A percentile compares a stretch with the other conserved stretches of the same genome.
phyloP scores from a whole-genome alignment of 2,113 vertebrate species.

The Corvus cornix region DNA sequence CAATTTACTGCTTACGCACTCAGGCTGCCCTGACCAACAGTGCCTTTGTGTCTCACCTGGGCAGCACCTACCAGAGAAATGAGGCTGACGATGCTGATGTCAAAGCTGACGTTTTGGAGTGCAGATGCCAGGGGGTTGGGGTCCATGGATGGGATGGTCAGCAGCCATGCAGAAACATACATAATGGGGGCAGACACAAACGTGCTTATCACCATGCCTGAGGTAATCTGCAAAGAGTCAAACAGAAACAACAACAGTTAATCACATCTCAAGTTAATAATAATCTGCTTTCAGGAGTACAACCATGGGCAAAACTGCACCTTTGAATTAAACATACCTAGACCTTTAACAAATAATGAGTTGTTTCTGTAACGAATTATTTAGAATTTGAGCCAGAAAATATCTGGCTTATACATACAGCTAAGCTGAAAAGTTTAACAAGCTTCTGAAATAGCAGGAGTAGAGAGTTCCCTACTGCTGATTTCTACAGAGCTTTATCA shows the following conservation, averaged over 20 bases:
- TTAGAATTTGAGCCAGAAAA: not conserved
- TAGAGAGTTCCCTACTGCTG: not conserved
- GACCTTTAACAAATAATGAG: not conserved
- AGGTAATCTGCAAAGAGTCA: conserved; percentile 81
- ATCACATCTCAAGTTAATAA: not conserved
- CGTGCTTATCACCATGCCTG: conserved; percentile 96
- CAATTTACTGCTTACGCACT: not conserved
- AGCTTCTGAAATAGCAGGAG: not conserved
- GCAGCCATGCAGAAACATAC: conserved; percentile 94
- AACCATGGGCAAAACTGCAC: not conserved
- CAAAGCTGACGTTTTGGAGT: conserved; percentile 90
- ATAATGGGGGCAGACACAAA: conserved; percentile 97
- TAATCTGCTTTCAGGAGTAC: not conserved
- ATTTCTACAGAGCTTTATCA: not conserved
- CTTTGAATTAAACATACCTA: not conserved
- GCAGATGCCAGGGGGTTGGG: conserved; percentile 81
- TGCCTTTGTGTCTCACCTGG: not conserved
- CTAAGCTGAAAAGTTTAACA: not conserved
- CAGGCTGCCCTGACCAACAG: not conserved
- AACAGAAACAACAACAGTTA: not conserved
- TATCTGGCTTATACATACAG: not conserved
- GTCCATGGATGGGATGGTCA: conserved; percentile 90
- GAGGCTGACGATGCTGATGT: conserved; percentile 92
- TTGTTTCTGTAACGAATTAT: not conserved
- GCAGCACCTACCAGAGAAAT: conserved; percentile 86